Base-by-base conservation (phyloP, 2,888 invertebrate genomes). In the Pyrgus malvae region DNA sequence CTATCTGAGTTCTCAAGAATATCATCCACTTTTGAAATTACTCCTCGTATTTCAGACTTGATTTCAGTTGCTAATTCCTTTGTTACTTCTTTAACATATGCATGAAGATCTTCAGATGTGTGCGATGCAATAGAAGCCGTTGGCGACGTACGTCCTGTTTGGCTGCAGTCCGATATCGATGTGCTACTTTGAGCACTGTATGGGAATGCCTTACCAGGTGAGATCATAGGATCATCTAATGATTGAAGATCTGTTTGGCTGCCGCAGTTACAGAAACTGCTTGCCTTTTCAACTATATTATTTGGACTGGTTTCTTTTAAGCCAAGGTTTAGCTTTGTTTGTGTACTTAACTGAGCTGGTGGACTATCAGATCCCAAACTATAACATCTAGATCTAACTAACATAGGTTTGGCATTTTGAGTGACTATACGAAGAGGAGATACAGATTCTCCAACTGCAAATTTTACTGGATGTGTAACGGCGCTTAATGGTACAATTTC, bases 11-110 rank as follows among this genome's bases (percentile, higher is more conserved):
- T 94, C 59, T 95, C 94, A 25, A 95, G 80, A 42, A 94, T 95
- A 71, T 95, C 95, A 64, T 96, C 95, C 0, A 96, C 95, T 78
- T 93, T 93, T 1, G 94, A 94, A 64, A 95, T 95, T 0, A 96
- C 95, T 77, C 94, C 95, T 4, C 95, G 91, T 33, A 96, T 94
- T 86, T 95, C 95, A 1, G 95, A 95, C 74, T 95, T 95, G 14
- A 96, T 94, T 81, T 95, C 95, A 7, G 94, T 95, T 1, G 95
- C 95, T 59, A 95, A 84, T 81, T 95, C 95, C 79, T 92, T 93
- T 3, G 95, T 95, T 78, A 95, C 93, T 79, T 95, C 95, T 66
- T 94, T 94, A 1, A 95, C 93, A 67, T 95, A 95, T 0, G 94
- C 94, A 65, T 94, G 93, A 21, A 95, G 78, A 67, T 95, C 94